Base-by-base conservation (phyloP, 2,113 vertebrate species). In the Himantopus leucocephalus region DNA sequence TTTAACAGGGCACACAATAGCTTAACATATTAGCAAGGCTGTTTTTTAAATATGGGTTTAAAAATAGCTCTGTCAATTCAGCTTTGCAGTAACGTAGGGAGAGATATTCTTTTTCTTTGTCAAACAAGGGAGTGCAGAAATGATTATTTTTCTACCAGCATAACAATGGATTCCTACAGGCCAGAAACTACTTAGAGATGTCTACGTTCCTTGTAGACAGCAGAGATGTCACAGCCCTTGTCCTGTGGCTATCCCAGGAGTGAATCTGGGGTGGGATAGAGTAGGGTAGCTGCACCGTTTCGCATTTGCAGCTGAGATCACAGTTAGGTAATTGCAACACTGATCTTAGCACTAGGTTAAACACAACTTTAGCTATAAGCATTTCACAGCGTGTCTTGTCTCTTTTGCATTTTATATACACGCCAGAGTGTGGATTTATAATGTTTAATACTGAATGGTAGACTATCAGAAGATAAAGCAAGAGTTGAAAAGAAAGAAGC, bases 21-120 rank as follows among this genome's bases (percentile, higher is more conserved):
- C 10, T 67, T 34, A 53, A 64, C 29, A 23, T n/a, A 60, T 14
- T 55, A 64, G 3, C 32, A 70, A 55, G 8, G 30, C 2, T 64
- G 21, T 0, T 63, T 68, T 85, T 18, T 21, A 70, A 79, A 58
- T 56, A 12, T 22, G 8, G 13, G 19, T 80, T 74, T 71, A n/a
- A 24, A 52, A 41, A 7, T 7, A 60, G 12, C 20, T n/a, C 26
- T 15, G 6, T 23, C 0, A 0, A 8, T 62, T 72, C 19, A 60
- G 23, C 10, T 72, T 66, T 82, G 13, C 58, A 43, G 14, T 15
- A 24, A 64, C 14, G 13, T 7, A 43, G 9, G 21, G 22, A 58
- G 7, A 0, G 3, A 10, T 34, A 6, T 59, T 29, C 30, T 64
- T 39, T 19, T 63, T 30, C 2, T 48, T 83, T 80, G 56, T 34